These are phyloP conservation scores for Coranthus polyacanthus DNA, from an alignment of 2,797 vertebrate genomes.

Conservation along the genomic window DNA sequence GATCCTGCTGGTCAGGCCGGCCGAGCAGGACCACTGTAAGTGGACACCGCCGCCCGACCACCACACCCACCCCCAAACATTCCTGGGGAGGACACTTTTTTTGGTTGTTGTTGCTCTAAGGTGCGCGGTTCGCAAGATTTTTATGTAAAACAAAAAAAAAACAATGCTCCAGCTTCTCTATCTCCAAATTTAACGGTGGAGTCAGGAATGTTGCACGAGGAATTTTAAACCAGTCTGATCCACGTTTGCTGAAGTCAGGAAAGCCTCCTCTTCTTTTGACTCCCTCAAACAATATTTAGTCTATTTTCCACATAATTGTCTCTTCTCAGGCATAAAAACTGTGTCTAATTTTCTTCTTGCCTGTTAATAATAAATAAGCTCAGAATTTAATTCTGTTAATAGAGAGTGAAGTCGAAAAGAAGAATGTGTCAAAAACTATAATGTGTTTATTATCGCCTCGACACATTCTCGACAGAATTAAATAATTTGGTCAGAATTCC, in stretches of 20 bases:
- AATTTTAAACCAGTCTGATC: too few relatives aligned
- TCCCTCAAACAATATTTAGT: background rate
- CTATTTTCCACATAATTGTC: background rate
- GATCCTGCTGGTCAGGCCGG: constrained; percentile 86
- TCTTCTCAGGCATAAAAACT: background rate
- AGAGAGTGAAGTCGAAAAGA: background rate
- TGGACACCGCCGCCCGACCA: constrained; percentile 86
- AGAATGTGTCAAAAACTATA: too few relatives aligned
- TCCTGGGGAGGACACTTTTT: constrained; percentile 49
- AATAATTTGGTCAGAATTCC: background rate
- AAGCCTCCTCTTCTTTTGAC: too few relatives aligned
- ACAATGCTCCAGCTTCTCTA: too few relatives aligned
- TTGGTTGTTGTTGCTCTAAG: background rate
- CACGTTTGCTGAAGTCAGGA: too few relatives aligned
- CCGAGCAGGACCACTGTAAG: constrained; percentile 89
- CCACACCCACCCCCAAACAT: constrained; percentile 70
- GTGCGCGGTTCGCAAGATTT: constrained; percentile 12
- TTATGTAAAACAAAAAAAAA: background rate
- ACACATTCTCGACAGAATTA: too few relatives aligned
- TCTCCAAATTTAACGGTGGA: too few relatives aligned
- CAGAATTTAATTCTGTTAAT: background rate
- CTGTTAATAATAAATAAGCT: background rate
- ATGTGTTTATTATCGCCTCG: too few relatives aligned
- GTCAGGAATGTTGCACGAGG: too few relatives aligned
- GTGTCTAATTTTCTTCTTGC: background rate